Evolutionary conservation across 2,113 vertebrate genomes (phyloP).

Genomic region (Pollachius pollachius): DNA sequence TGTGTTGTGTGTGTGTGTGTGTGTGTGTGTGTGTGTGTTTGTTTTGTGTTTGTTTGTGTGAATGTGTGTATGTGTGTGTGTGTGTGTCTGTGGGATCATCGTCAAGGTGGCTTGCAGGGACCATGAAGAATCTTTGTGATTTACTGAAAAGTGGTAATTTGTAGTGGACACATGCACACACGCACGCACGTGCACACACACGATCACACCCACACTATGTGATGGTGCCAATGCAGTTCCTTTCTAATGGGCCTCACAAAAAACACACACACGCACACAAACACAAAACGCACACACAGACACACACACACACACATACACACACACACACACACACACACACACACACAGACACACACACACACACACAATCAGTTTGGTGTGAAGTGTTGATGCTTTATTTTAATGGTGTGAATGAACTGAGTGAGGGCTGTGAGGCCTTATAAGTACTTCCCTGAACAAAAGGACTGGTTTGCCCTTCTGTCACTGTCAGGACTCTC

Average conservation of each 20-base stretch:
- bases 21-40: neutral
- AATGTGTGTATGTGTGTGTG: no score
- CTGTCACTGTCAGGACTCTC: slow-evolving; percentile 53
- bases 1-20: slow-evolving; percentile 5
- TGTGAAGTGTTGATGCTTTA: slow-evolving; percentile 37
- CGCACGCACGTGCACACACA: neutral
- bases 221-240: slow-evolving; percentile 24
- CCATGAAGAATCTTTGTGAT: neutral
- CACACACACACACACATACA: no score
- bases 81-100: no score
- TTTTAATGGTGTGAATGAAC: slow-evolving; percentile 48
- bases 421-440: slow-evolving; percentile 40
- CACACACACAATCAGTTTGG: slow-evolving; percentile 20
- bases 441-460: slow-evolving; percentile 53
- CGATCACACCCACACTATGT: neutral
- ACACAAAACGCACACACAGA: no score
- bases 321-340: no score
- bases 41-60: no score
- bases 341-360: no score
- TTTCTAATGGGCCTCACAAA: slow-evolving; percentile 29
- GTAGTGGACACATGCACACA: neutral
- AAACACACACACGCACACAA: no score
- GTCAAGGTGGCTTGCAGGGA: no score
- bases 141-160: neutral
- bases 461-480: slow-evolving; percentile 42